Evolutionary conservation across 2,113 vertebrate species (phyloP).

Genomic region (Brachionichthys hirsutus): DNA sequence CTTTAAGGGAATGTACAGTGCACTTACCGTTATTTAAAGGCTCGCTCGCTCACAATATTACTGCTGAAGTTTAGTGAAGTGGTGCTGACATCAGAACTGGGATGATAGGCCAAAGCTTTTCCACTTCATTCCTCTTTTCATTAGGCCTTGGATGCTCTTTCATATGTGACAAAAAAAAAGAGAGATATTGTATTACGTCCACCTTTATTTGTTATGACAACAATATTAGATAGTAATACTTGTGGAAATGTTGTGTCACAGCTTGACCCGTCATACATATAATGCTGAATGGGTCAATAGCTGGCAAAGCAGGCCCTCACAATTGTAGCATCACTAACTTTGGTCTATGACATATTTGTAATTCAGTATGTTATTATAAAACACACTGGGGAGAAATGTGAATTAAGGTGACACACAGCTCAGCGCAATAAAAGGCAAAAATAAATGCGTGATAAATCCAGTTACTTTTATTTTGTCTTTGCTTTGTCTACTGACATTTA

Average conservation of each 20-base stretch:
- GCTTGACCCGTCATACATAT: neutral
- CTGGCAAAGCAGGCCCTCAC: neutral
- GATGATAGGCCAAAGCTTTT: conserved; percentile 20
- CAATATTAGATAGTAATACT: neutral
- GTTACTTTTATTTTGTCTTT: too few relatives aligned
- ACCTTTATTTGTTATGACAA: conserved; percentile 10
- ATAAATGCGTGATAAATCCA: too few relatives aligned
- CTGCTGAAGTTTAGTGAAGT: conserved; percentile 30
- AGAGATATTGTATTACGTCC: neutral
- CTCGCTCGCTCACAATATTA: conserved; percentile 38
- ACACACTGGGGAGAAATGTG: too few relatives aligned
- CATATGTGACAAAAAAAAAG: neutral
- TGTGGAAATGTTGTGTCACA: neutral
- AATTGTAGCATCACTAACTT: neutral
- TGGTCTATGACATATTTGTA: neutral
- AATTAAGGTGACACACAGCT: too few relatives aligned
- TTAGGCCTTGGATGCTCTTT: conserved; percentile 16
- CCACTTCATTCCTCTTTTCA: conserved; percentile 20
- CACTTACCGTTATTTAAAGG: conserved; percentile 40
- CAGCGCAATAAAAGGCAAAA: too few relatives aligned
- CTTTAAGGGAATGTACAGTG: conserved; percentile 33
- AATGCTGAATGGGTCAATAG: neutral
- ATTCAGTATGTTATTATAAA: too few relatives aligned
- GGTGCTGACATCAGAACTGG: conserved; percentile 44
- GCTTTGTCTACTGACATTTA: too few relatives aligned